Base-by-base conservation (phyloP, 1,140 invertebrate species). In the Cecropterus lyciades region DNA sequence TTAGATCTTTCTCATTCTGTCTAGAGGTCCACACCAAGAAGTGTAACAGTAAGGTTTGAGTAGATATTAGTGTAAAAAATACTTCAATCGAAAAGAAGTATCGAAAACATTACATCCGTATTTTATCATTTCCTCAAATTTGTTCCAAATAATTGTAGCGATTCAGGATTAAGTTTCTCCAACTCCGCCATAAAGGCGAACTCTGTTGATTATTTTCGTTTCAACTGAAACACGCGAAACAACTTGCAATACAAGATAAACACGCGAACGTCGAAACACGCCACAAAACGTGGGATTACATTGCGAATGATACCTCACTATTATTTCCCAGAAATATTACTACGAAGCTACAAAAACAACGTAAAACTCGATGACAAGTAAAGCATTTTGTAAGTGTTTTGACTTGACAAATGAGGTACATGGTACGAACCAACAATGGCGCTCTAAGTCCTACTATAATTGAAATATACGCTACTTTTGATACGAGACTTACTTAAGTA, bases 191-290 rank as follows among this genome's bases (percentile, higher is more conserved):
- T 77, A 76, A 85, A 73, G 71, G 59, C 65, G 71, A 82, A 79
- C 65, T 82, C 77, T 52, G 70, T 81, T 87, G 77, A 87, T 87
- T 89, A 85, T 87, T 85, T 89, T 79, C 73, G 71, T 78, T 81
- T 84, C 72, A 80, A 80, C 75, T 66, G 71, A 72, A 82, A 79
- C 83, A 88, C 85, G 84, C 87, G 75, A 88, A 84, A 81, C 78
- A 80, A 77, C 71, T 85, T 78, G 79, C 79, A 70, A 70, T 83
- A 85, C 83, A 87, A 84, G 79, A 85, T 82, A 83, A 83, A 83
- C 85, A 90, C 82, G 87, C 85, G 37, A 87, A 89, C 78, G 87
- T 87, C 85, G 79, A 81, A 90, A 78, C 77, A 75, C 72, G 64
- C 73, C 70, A 85, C 77, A 80, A 84, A 85, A 72, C 65, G 56